Evolutionary conservation across 2,888 invertebrate genomes (phyloP).

Genomic region (Autographa pulchrina): DNA sequence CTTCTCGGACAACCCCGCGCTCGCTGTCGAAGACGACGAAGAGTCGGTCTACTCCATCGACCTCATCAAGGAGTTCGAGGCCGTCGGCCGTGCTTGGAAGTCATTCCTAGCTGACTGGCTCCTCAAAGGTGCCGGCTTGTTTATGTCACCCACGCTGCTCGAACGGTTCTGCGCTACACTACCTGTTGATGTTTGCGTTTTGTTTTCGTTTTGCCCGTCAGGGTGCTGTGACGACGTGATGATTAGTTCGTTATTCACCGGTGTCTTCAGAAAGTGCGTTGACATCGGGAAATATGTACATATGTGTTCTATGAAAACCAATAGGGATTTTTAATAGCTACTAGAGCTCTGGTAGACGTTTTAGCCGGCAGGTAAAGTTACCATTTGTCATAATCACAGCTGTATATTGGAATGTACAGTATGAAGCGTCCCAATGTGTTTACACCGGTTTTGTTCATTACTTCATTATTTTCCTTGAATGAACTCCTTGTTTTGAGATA

Average conservation of each 20-base stretch:
- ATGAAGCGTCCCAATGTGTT: not conserved
- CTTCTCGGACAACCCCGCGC: conserved; percentile 94
- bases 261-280: conserved; percentile 39
- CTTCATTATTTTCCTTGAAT: not conserved
- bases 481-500: not conserved
- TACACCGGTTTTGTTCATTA: not conserved
- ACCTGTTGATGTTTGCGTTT: conserved; percentile 68
- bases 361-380: conserved; percentile 23
- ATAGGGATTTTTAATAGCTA: conserved; percentile 1
- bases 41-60: conserved; percentile 93
- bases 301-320: conserved; percentile 13
- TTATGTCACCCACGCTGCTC: conserved; percentile 73
- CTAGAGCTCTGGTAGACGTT: conserved; percentile 1
- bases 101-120: conserved; percentile 93
- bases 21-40: conserved; percentile 90
- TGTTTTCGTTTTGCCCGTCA: conserved; percentile 59
- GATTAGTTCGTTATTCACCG: conserved; percentile 24
- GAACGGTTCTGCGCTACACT: conserved; percentile 42
- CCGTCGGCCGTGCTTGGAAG: conserved; percentile 93
- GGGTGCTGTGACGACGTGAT: conserved; percentile 37
- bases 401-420: not conserved
- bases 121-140: conserved; percentile 84
- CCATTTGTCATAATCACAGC: not conserved
- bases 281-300: conserved; percentile 44
- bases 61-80: conserved; percentile 96